Base-by-base conservation (phyloP, 1,140 invertebrate species). In the Microplitis mediator region DNA sequence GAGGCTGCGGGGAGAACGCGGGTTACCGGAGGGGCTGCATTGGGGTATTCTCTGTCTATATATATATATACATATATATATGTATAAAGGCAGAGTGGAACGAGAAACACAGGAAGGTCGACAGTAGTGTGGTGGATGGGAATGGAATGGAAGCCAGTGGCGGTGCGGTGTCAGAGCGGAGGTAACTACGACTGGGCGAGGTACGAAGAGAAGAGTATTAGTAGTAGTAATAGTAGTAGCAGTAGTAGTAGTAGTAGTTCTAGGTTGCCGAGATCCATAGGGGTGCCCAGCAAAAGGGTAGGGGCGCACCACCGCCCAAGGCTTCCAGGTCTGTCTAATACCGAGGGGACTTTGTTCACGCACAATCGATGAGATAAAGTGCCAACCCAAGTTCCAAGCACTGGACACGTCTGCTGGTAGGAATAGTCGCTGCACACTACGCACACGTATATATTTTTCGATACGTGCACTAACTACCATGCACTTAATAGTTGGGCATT, bases 231-330 rank as follows among this genome's bases (percentile, higher is more conserved):
- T 23, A 23, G 23, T 23, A 23, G 23, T 23, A 35, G 23, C 14
- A 54, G 6, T 45, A 11, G 39, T 45, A 11, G 39, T 45, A 45
- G 39, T 23, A 45, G 61, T 52, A 51, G 56, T 62, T 54, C 34
- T 34, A 50, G 71, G 51, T 72, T 72, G 63, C 64, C 35, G 45
- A 72, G 71, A 72, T 72, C 71, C 71, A 72, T 72, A 72, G 64
- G 71, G 71, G 71, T 67, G 71, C 71, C 64, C 64, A 58, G 75
- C 63, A 45, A 73, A 75, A 68, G 64, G 71, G 61, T 71, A 72
- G 72, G 72, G 77, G 74, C 39, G 6, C 39, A 75, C 71, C 72
- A 78, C 78, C 79, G 76, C 78, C 76, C 78, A 79, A 80, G 80
- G 79, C 79, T 78, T 73, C 77, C 64, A 61, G 52, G 62, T 9